Conservation (phyloP, 1,140 invertebrate species). For the Eufriesea mexicana region DNA sequence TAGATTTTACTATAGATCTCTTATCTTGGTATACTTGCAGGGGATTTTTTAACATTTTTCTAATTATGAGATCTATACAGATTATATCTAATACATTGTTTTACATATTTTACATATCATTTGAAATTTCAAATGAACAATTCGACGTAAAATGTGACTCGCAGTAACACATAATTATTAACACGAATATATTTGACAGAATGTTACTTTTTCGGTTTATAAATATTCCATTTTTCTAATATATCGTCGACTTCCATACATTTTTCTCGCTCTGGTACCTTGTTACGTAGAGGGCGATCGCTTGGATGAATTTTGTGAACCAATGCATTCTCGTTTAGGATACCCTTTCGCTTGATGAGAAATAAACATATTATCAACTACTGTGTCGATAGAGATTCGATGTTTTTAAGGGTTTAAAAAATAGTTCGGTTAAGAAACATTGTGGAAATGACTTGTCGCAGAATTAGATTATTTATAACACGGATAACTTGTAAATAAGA, state of each 20-base stretch:
- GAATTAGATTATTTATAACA: not conserved
- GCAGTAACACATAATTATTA: not conserved
- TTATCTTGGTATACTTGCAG: conserved; percentile 30
- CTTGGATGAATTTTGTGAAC: conserved; percentile 25
- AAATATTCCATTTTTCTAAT: conserved; percentile 58
- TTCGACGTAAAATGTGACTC: not conserved
- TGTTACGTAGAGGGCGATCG: conserved; percentile 4
- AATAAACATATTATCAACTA: not conserved
- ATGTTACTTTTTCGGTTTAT: conserved; percentile 40
- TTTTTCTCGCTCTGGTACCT: conserved; percentile 32
- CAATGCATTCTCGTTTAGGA: conserved; percentile 8
- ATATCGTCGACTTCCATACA: conserved; percentile 57
- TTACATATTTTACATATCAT: conserved; percentile 4
- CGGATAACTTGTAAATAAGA: not conserved
- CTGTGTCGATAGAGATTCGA: not conserved
- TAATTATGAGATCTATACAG: conserved; percentile 10
- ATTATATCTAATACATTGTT: conserved; percentile 5
- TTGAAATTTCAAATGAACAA: not conserved
- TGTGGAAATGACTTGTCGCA: not conserved
- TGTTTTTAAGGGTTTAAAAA: too few relatives aligned
- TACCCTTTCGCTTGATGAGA: not conserved
- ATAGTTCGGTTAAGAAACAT: too few relatives aligned
- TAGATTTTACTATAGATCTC: conserved; percentile 12
- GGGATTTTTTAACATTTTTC: conserved; percentile 25
- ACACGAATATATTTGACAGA: not conserved